A percentile compares a stretch with the other conserved stretches of the same genome.
These are phyloP conservation scores for Proteles cristata DNA, from an alignment of 2,113 vertebrate species.

Conservation along the genomic window DNA sequence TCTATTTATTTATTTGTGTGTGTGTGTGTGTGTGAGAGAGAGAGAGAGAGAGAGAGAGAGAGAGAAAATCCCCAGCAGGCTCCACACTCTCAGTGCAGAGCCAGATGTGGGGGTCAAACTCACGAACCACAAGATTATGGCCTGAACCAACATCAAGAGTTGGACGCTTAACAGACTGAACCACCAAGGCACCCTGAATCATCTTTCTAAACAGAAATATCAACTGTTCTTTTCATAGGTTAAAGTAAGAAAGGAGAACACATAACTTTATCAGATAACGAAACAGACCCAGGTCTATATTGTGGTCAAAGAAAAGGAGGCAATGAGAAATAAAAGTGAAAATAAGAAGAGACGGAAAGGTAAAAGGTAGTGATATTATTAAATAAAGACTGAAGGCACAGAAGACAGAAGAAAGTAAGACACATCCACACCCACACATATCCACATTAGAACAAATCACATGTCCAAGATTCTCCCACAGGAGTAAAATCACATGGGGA, in stretches of 20 bases:
- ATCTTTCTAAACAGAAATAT: constrained; percentile 25
- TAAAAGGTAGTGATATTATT: not conserved
- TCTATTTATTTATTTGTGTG: no score
- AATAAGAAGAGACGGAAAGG: not conserved
- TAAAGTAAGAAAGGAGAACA: not conserved
- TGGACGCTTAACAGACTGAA: no score
- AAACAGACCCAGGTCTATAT: not conserved
- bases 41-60: no score
- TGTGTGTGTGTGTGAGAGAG: no score
- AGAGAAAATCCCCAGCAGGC: no score
- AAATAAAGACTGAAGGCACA: not conserved
- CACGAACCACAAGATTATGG: no score
- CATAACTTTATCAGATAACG: not conserved
- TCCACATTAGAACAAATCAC: not conserved
- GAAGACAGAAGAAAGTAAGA: not conserved
- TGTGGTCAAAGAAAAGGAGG: not conserved
- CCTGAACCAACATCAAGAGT: no score
- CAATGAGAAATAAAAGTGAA: not conserved
- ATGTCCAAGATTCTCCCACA: not conserved
- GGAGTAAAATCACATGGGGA: not conserved
- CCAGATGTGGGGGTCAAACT: no score
- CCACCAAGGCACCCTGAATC: not conserved
- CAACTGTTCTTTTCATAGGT: not conserved
- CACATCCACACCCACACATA: not conserved
- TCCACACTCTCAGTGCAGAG: no score